phyloP scores from a whole-genome alignment of 2,113 vertebrate genomes.

The Pampusana beccarii region DNA sequence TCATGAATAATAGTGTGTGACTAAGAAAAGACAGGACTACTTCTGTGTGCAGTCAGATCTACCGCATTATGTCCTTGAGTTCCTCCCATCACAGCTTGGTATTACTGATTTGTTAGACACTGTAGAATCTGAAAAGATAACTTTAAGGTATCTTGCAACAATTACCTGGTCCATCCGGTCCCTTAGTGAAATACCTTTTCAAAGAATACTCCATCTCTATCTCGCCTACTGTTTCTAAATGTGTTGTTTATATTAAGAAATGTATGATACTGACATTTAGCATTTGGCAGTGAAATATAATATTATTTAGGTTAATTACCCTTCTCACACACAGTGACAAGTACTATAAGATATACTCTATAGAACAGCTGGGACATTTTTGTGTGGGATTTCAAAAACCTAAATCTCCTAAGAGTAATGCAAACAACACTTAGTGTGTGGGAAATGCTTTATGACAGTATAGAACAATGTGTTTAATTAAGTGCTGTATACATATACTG shows the following conservation, averaged over 20 bases:
- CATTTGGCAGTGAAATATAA: conserved; percentile 55
- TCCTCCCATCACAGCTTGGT: not conserved
- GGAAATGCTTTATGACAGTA: conserved; percentile 48
- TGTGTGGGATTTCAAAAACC: conserved; percentile 28
- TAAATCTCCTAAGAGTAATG: conserved; percentile 27
- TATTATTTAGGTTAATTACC: conserved; percentile 52
- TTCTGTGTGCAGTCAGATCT: not conserved
- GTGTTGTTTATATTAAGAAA: conserved; percentile 47
- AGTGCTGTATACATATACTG: not conserved
- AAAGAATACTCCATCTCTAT: not conserved
- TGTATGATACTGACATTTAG: conserved; percentile 48
- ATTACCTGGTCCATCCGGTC: not conserved
- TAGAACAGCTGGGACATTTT: conserved; percentile 36
- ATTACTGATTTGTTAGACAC: not conserved
- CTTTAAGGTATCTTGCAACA: not conserved
- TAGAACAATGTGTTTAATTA: conserved; percentile 38
- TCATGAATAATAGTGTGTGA: not conserved
- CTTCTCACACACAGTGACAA: conserved; percentile 38
- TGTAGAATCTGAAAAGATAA: not conserved
- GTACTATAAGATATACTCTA: not conserved
- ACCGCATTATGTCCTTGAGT: not conserved
- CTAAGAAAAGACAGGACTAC: not conserved
- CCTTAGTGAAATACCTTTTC: conserved; percentile 10
- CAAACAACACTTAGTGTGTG: not conserved
- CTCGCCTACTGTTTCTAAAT: conserved; percentile 7